phyloP scores from a whole-genome alignment of 2,113 vertebrate genomes.

The Caracal caracal region DNA sequence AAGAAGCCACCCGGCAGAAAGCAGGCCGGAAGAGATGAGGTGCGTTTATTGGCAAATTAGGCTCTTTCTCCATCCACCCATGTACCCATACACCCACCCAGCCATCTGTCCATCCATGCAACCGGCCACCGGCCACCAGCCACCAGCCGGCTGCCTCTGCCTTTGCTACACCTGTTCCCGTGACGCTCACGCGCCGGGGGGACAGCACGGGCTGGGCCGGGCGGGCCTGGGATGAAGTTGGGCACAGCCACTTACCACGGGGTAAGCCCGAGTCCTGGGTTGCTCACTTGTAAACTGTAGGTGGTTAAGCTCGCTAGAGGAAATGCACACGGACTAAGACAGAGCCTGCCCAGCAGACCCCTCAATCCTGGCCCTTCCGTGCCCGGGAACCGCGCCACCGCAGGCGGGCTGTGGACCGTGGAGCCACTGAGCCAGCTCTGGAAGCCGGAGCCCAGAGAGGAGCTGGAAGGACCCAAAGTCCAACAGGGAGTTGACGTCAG shows the following conservation, averaged over 20 bases:
- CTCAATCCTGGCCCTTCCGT: not conserved
- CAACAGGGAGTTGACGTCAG: not conserved
- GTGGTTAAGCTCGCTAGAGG: not conserved
- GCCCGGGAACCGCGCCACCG: not conserved
- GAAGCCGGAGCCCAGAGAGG: not conserved
- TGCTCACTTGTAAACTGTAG: not conserved
- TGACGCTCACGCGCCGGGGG: rapidly evolving
- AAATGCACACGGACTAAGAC: not conserved
- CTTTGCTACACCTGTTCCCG: too few species aligned
- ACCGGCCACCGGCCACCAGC: not conserved
- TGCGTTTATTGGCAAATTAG: not conserved
- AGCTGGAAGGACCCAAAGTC: not conserved
- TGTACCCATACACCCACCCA: not conserved
- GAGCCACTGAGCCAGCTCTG: not conserved
- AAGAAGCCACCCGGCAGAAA: not conserved
- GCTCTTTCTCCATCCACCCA: not conserved
- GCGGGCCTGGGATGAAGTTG: not conserved
- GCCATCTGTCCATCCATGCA: not conserved
- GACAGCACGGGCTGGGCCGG: not conserved
- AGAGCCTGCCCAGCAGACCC: not conserved
- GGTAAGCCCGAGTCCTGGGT: not conserved
- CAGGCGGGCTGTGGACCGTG: rapidly evolving
- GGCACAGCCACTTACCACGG: not conserved
- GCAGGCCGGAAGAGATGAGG: not conserved
- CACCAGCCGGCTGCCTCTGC: not conserved